Conservation (phyloP, 2,113 vertebrate genomes). For the Cynopterus brachyotis region DNA sequence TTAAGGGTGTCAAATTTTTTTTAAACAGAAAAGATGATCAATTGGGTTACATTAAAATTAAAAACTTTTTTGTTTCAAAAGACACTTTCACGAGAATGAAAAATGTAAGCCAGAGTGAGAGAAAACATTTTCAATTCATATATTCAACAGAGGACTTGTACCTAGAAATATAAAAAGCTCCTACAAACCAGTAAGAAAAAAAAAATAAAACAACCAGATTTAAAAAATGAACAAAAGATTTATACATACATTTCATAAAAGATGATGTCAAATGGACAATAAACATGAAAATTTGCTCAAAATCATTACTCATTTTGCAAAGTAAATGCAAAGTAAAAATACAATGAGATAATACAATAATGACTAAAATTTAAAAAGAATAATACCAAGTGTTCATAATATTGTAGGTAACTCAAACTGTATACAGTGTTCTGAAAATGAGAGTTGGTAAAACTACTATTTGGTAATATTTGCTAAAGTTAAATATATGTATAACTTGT, state of each 20-base stretch:
- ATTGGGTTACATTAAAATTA: neutral
- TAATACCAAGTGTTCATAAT: neutral
- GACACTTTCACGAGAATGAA: neutral
- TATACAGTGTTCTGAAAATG: neutral
- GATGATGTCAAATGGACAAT: neutral
- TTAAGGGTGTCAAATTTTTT: neutral
- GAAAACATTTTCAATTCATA: neutral
- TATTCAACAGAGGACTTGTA: neutral
- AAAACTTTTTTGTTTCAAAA: neutral
- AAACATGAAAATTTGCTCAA: neutral
- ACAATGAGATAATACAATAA: neutral
- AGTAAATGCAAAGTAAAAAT: slow-evolving; percentile 7
- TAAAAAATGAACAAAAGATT: neutral
- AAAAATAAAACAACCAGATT: neutral
- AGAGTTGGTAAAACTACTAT: neutral
- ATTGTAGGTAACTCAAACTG: neutral
- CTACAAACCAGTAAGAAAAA: neutral
- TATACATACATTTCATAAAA: neutral
- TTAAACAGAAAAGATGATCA: slow-evolving; percentile 1
- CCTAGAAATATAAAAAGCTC: neutral
- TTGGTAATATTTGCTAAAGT: neutral
- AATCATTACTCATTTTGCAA: neutral
- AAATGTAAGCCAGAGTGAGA: neutral
- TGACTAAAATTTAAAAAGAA: neutral
- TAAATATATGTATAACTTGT: neutral